Evolutionary conservation across 2,888 invertebrate species (phyloP), one percentile per base, ranked within the genome.

Genomic region (Leucozona laternaria): DNA sequence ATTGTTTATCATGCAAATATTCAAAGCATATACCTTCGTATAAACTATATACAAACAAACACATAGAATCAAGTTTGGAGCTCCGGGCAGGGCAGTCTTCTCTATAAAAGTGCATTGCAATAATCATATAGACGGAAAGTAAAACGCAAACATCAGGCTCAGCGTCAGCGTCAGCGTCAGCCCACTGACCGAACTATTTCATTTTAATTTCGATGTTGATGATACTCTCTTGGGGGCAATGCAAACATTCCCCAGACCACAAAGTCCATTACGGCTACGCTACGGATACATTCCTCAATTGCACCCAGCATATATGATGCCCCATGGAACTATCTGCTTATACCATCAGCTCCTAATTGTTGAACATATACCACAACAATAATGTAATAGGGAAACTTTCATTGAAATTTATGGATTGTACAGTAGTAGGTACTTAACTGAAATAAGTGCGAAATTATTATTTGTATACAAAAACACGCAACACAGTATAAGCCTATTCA

Each of bases 331-430:
- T 73, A 45, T 73, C 60, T 37, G 6, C 15, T 60, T 22, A n/a
- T n/a, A 15, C 20, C 17, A 31, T 31, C 31, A 37, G 62, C 20
- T 73, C 73, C 73, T 83, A 83, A 78, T 83, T 83, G 78, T 73
- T 78, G 78, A 78, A 75, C 78, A 82, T 77, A 82, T 77, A 77
- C 82, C 53, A 31, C 37, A 60, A 13, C 34, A 34, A 72, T 72
- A 71, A 82, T 77, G 72, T 70, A 72, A 68, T 73, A 70, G 60
- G 60, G 70, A 78, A 79, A 78, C 53, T 78, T 83, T 83, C 50
- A 83, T 83, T 83, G 78, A 78, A 78, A 83, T 83, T 83, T 83
- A 83, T 79, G 83, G 37, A 70, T 79, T 79, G 70, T n/a, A n/a
- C n/a, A n/a, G n/a, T 5, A 8, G 31, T 31, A 8, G 25, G 25